Conservation (phyloP, 2,888 invertebrate species). For the Nomada fabriciana region DNA sequence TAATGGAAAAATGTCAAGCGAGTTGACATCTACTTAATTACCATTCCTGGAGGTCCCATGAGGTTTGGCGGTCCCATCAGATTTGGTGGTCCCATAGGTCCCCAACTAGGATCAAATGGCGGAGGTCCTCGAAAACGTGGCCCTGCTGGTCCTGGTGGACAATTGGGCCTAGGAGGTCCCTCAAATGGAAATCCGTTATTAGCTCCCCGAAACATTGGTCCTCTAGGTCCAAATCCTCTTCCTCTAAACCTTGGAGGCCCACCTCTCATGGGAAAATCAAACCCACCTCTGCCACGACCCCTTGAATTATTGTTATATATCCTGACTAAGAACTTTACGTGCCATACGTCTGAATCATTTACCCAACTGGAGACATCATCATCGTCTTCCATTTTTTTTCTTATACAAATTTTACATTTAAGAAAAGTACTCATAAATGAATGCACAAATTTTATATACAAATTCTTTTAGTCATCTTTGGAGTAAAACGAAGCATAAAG, state of each 20-base stretch:
- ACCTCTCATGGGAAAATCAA: conserved; percentile 83
- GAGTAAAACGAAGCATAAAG: not conserved
- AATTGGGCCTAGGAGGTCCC: conserved; percentile 85
- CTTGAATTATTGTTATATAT: conserved; percentile 73
- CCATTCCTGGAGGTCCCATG: conserved; percentile 85
- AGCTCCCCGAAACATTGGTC: conserved; percentile 85
- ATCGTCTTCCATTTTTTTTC: conserved; percentile 1
- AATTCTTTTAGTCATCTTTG: not conserved
- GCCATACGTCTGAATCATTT: conserved; percentile 60
- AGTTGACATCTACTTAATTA: conserved; percentile 61
- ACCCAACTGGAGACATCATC: conserved; percentile 42
- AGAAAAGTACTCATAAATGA: not conserved
- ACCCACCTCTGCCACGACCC: conserved; percentile 84
- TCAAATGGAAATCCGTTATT: conserved; percentile 85
- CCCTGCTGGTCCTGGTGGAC: conserved; percentile 83
- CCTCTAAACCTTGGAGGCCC: conserved; percentile 89
- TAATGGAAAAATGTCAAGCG: not conserved
- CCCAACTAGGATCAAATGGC: conserved; percentile 90
- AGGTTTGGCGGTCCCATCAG: conserved; percentile 85
- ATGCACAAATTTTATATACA: not conserved
- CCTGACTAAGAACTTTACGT: conserved; percentile 58
- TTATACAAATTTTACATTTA: not conserved
- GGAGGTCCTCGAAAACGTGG: conserved; percentile 86
- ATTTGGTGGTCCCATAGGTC: conserved; percentile 86
- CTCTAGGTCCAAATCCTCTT: conserved; percentile 87